Evolutionary conservation across 2,113 vertebrate species (phyloP), one percentile per base, ranked within the genome.

Genomic region (Myxocyprinus asiaticus): DNA sequence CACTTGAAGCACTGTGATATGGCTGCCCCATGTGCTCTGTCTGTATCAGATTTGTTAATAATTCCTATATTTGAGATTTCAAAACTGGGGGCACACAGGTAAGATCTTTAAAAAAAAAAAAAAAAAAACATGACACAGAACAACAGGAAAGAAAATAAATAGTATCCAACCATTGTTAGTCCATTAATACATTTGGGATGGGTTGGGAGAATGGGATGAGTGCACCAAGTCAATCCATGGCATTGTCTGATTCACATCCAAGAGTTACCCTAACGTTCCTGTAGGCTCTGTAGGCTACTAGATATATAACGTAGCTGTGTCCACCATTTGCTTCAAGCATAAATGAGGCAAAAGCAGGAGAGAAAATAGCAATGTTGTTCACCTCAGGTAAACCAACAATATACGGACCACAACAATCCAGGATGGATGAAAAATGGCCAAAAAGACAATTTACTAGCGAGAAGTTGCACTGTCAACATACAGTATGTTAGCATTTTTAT

Each of bases 51-150:
- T n/a, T 4, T 42, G 22, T 33, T 33, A 33, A 33, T 33, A 8
- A 22, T 15, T 73, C 4, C 4, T 8, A 48, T 48, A 17, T 61
- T 33, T 33, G 33, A 0, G 58, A 62, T 44, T 62, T 33, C 15
- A 62, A 74, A 74, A 62, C 17, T 33, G 22, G 22, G 22, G 22
- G 22, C 1, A 33, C 22, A 33, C 22, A 33, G 22, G 22, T 33
- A 33, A 45, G 42, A 11, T 22, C 55, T 17, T 72, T 72, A 45
- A 72, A 72, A n/a, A n/a, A n/a, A n/a, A n/a, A n/a, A n/a, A n/a
- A n/a, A n/a, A n/a, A n/a, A n/a, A 17, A 59, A 45, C 6, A 15
- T 6, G 6, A 45, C 48, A 48, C 33, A 33, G 22, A 33, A 33
- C 22, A 33, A 14, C 7, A n/a, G 42, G 22, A 69, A 4, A 51